phyloP scores from a whole-genome alignment of 1,140 invertebrate genomes.

The Rhyzopertha dominica region DNA sequence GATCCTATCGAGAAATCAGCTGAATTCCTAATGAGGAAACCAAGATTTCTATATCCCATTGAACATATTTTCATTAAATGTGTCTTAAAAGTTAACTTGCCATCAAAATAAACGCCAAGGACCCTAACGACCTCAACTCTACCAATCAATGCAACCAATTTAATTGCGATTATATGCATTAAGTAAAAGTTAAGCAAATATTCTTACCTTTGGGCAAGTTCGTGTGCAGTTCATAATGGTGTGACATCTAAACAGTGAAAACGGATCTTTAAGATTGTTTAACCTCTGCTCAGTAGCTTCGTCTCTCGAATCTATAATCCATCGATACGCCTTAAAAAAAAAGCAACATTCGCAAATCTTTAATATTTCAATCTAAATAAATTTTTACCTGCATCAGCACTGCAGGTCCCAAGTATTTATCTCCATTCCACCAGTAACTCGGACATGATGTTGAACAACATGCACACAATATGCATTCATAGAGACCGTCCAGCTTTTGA shows the following conservation, averaged over 20 bases:
- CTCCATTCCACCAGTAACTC: slow-evolving; percentile 97
- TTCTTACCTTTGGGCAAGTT: slow-evolving; percentile 67
- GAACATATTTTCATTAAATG: too few species aligned
- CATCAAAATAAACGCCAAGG: too few species aligned
- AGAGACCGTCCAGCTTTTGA: slow-evolving; percentile 70
- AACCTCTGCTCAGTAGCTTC: slow-evolving; percentile 60
- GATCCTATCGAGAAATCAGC: too few species aligned
- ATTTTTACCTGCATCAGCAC: slow-evolving; percentile 82
- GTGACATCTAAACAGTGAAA: slow-evolving; percentile 70
- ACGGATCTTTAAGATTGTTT: slow-evolving; percentile 62
- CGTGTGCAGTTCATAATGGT: slow-evolving; percentile 78
- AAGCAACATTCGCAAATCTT: slow-evolving; percentile 1
- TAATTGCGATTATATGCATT: too few species aligned
- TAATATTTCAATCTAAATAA: not conserved
- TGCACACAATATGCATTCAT: slow-evolving; percentile 94
- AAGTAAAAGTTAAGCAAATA: too few species aligned
- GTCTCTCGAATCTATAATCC: slow-evolving; percentile 78
- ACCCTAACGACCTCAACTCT: too few species aligned
- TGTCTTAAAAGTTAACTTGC: too few species aligned
- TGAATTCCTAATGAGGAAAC: too few species aligned
- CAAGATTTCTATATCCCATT: too few species aligned
- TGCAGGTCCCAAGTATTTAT: slow-evolving; percentile 93
- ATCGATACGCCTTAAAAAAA: slow-evolving; percentile 57
- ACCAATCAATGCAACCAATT: too few species aligned
- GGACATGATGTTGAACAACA: slow-evolving; percentile 97